Evolutionary conservation across 2,888 invertebrate species (phyloP).

Genomic region (Eilema depressum): DNA sequence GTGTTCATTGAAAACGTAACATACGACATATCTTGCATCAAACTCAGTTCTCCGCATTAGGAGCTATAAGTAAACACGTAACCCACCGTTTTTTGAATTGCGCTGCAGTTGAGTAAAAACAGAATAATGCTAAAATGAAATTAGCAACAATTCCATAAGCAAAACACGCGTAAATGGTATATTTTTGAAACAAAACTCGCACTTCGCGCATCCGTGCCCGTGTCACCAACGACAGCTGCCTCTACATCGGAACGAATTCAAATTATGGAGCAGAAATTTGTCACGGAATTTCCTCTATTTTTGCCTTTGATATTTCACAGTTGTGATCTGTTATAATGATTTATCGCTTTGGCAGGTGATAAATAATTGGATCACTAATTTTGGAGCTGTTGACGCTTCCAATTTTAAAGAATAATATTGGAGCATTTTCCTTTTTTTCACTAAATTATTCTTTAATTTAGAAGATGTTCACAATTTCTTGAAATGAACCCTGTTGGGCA

Average conservation of each 20-base stretch:
- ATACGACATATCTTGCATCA: too few relatives aligned
- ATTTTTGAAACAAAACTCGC: slow-evolving; percentile 61
- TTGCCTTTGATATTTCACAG: slow-evolving; percentile 49
- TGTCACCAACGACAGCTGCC: slow-evolving; percentile 68
- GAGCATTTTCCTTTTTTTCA: neutral
- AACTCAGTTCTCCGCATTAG: neutral
- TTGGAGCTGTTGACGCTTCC: slow-evolving; percentile 24
- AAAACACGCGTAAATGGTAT: slow-evolving; percentile 35
- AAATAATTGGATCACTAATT: slow-evolving; percentile 34
- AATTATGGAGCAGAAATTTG: slow-evolving; percentile 67
- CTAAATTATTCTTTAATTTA: neutral
- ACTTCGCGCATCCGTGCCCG: slow-evolving; percentile 41
- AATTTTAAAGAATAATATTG: slow-evolving; percentile 21
- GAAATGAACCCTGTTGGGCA: too few relatives aligned
- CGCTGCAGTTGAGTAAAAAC: neutral
- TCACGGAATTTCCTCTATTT: slow-evolving; percentile 52
- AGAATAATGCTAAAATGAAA: slow-evolving; percentile 11
- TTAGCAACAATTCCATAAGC: slow-evolving; percentile 13
- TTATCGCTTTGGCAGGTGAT: slow-evolving; percentile 43
- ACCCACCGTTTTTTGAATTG: neutral
- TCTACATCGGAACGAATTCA: slow-evolving; percentile 63
- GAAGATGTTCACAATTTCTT: neutral
- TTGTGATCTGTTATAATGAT: slow-evolving; percentile 46
- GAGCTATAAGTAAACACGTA: neutral
- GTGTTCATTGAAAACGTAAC: too few relatives aligned